Evolutionary conservation across 2,113 vertebrate species (phyloP), one percentile per base, ranked within the genome.

Genomic region (Pterophyllum scalare): DNA sequence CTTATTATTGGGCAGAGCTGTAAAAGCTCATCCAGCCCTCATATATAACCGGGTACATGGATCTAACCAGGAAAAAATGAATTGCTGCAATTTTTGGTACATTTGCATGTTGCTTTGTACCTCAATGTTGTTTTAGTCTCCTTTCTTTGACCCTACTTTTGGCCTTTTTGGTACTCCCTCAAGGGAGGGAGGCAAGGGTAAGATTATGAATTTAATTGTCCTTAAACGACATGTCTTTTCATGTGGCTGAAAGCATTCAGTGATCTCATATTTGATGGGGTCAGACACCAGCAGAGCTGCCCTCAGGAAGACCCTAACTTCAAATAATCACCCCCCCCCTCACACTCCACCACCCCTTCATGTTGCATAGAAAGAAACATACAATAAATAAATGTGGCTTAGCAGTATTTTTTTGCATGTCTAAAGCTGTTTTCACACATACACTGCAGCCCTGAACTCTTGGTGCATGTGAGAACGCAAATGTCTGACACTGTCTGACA

Each of bases 131-230:
- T 52, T 72, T 52, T 52, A 26, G 3, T 52, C 13, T 6, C 17
- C 0, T 52, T 54, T 52, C 2, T 52, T 52, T 52, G 10, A 52
- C 17, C 65, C 43, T 70, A 10, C 1, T 49, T 59, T 40, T 19
- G 38, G n/a, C 59, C 52, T 35, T 17, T 43, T 49, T 19, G 59
- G 19, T 49, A 57, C 31, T 52, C 19, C 20, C 54, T 83, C 33
- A 35, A 35, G 33, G 33, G 6, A 35, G 33, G 33, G 33, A 35
- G 5, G 33, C 7, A 5, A 35, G 33, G 14, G 33, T 19, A n/a
- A 11, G 20, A 65, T 81, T 67, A 40, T 83, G 70, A 70, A 74
- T 80, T 81, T 64, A 40, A 52, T 87, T 67, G 70, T 33, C 43
- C 9, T 58, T 56, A 1, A 12, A 52, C 33, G 78, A 52, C 17